Evolutionary conservation across 2,113 vertebrate species (phyloP).

Genomic region (Pituophis catenifer): DNA sequence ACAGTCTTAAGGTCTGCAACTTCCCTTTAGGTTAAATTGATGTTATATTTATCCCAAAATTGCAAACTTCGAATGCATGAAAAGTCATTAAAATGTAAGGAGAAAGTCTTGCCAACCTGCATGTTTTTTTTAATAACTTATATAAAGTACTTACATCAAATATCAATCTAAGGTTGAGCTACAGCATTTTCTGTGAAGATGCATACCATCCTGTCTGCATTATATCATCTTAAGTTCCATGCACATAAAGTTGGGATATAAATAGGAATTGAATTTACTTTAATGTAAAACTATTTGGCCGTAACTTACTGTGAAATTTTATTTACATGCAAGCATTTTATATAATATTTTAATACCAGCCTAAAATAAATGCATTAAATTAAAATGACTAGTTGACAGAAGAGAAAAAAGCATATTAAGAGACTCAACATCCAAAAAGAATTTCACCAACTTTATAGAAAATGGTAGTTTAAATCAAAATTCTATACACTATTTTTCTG

Average conservation of each 20-base stretch:
- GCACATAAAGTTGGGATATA: not conserved
- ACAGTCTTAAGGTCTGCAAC: not conserved
- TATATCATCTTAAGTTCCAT: not conserved
- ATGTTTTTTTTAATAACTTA: not conserved
- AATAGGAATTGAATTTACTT: not conserved
- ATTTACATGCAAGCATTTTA: not conserved
- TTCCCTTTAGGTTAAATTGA: not conserved
- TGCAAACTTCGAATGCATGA: not conserved
- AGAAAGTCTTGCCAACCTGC: constrained; percentile 51
- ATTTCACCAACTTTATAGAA: not conserved
- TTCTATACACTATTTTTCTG: not conserved
- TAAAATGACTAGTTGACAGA: not conserved
- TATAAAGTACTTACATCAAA: not conserved
- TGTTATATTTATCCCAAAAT: not conserved
- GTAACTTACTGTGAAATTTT: not conserved
- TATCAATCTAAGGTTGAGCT: not conserved
- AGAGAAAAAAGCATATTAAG: not conserved
- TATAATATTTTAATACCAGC: not conserved
- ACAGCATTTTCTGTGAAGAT: not conserved
- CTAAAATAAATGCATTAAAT: not conserved
- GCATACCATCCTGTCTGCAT: not conserved
- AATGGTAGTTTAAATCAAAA: not conserved
- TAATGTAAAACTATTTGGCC: not conserved
- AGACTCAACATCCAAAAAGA: not conserved
- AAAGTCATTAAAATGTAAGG: constrained; percentile 57